phyloP scores from a whole-genome alignment of 2,113 vertebrate species.

The Bubo scandiacus region DNA sequence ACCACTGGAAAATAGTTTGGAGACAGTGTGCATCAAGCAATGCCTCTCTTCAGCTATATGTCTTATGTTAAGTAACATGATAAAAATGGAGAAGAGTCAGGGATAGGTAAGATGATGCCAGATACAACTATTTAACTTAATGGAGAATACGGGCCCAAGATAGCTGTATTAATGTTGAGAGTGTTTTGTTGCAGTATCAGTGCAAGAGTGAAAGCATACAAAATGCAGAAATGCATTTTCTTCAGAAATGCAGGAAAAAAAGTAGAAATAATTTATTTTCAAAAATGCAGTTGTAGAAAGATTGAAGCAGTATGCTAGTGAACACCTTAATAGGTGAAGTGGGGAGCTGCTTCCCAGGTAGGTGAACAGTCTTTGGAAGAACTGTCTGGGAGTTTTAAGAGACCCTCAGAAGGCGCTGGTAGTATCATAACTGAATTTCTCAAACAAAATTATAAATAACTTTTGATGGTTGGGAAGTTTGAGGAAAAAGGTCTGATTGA shows the following conservation, averaged over 20 bases:
- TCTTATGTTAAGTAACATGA: neutral
- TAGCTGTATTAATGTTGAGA: neutral
- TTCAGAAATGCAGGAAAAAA: neutral
- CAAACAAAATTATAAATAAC: neutral
- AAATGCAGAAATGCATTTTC: neutral
- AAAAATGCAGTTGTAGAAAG: neutral
- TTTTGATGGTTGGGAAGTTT: neutral
- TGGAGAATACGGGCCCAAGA: neutral
- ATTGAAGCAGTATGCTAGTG: neutral
- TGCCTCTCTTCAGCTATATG: neutral
- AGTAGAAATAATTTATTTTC: neutral
- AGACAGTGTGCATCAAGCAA: neutral
- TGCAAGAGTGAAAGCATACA: neutral
- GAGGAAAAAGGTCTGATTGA: neutral
- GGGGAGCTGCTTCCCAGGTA: neutral
- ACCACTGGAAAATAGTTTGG: neutral
- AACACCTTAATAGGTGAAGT: neutral
- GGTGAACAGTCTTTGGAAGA: neutral
- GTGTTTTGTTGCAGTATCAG: neutral
- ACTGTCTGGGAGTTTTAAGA: neutral
- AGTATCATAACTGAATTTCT: neutral
- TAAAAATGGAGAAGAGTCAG: neutral
- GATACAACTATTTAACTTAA: neutral
- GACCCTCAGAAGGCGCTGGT: neutral
- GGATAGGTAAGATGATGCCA: neutral